Percentiles rank a stretch among this genome's conserved stretches.
These are phyloP conservation scores for Strigamia transsilvanica DNA, from an alignment of 2,888 invertebrate species.

Conservation along the genomic window DNA sequence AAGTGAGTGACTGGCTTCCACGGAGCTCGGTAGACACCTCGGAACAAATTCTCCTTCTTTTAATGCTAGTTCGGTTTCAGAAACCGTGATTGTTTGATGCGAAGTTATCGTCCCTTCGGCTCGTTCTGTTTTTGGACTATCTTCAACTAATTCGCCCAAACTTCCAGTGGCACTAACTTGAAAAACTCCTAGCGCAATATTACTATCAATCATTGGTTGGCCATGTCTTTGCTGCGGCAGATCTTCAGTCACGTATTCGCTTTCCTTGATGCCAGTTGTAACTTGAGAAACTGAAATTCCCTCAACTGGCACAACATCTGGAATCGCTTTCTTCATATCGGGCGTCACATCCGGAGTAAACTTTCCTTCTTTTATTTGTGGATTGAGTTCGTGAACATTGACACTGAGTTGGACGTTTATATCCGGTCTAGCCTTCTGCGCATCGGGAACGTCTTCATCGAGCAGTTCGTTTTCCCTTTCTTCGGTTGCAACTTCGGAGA, in stretches of 20 bases:
- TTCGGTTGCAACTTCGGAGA: conserved; percentile 56
- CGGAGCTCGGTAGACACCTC: conserved; percentile 28
- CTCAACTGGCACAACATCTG: conserved; percentile 45
- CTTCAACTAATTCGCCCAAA: conserved; percentile 53
- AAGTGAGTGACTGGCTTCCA: conserved; percentile 34
- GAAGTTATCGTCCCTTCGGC: conserved; percentile 56
- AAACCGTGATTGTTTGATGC: conserved; percentile 57
- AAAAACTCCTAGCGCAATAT: conserved; percentile 56
- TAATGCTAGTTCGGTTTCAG: conserved; percentile 55
- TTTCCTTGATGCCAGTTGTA: conserved; percentile 56
- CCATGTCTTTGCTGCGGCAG: conserved; percentile 56
- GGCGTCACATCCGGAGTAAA: conserved; percentile 46
- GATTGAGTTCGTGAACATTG: conserved; percentile 57
- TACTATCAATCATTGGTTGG: conserved; percentile 54
- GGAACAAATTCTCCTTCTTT: conserved; percentile 54
- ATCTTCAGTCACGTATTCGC: conserved; percentile 55
- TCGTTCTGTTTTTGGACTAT: conserved; percentile 52
- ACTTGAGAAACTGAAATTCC: conserved; percentile 51
- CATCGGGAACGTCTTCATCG: background rate
- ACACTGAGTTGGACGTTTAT: conserved; percentile 52
- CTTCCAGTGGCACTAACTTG: conserved; percentile 56
- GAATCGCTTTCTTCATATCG: conserved; percentile 27
- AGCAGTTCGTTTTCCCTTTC: conserved; percentile 56
- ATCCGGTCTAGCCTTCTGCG: background rate
- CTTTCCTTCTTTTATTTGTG: conserved; percentile 57